Evolutionary conservation across 2,888 invertebrate genomes (phyloP), one percentile per base, ranked within the genome.

Genomic region (Spicauda simplicius): DNA sequence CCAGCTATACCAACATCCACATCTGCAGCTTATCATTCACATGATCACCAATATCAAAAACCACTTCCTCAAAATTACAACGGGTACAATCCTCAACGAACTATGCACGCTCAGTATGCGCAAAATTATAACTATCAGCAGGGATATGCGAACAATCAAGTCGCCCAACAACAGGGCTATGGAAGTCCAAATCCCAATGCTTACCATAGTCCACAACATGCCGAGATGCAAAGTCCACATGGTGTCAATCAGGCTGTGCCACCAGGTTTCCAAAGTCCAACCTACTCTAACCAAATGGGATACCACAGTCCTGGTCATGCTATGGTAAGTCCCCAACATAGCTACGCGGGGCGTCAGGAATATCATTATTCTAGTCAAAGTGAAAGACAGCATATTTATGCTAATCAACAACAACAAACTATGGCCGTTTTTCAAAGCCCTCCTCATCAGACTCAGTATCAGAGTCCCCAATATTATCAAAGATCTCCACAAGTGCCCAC

Each of bases 31-130:
- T 93, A 91, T 71, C 85, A 85, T 5, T 86, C 91, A 52, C 90
- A 92, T 69, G 93, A 93, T 70, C 93, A 93, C 73, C 92, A 91
- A 69, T 93, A 93, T 70, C 93, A 93, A 73, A 93, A 93, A 76
- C 82, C 90, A 4, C 67, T 78, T 20, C 77, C 85, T 18, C 71
- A 78, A 48, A 86, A 81, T 70, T 92, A 85, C 68, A 92, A 89
- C 69, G 90, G 88, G 14, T 91, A 86, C 71, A 88, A 90, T 14
- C 86, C 90, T 25, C 93, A 92, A 75, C 79, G 87, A 69, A 77
- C 87, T 20, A 82, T 90, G 79, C 88, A 86, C 70, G 70, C 80
- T 30, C 90, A 89, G 67, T 92, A 88, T 69, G 91, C 87, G 74
- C 90, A 88, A 70, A 88, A 87, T 72, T 92, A 86, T 72, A 85